Conservation (phyloP, 2,797 vertebrate genomes). For the Clarias platycephalus region DNA sequence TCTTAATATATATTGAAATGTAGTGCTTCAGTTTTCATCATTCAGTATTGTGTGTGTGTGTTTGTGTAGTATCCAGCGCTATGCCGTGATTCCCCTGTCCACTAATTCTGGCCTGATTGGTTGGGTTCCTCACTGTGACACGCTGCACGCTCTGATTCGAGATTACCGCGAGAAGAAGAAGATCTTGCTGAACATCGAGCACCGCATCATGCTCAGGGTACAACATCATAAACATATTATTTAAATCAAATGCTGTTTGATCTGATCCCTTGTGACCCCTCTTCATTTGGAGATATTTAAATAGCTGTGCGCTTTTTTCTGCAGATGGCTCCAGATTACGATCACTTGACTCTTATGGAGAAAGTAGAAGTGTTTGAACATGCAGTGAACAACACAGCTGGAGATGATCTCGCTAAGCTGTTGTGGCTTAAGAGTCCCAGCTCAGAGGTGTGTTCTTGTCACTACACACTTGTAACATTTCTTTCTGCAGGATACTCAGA, state of each 20-base stretch:
- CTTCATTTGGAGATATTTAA: background rate
- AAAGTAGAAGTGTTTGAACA: constrained; percentile 99
- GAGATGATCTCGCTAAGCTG: constrained; percentile 95
- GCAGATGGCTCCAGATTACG: constrained; percentile 98
- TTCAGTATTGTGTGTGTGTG: background rate
- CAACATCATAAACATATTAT: background rate
- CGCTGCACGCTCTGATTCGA: constrained; percentile 93
- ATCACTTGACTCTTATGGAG: constrained; percentile 98
- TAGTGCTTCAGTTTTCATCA: background rate
- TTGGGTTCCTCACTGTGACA: constrained; percentile 99
- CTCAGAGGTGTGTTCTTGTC: constrained; percentile 77
- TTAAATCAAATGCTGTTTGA: background rate
- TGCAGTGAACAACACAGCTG: constrained; percentile 96
- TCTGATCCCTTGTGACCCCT: background rate
- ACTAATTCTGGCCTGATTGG: constrained; percentile 98
- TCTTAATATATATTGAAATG: background rate
- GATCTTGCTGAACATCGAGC: constrained; percentile 97
- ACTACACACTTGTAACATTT: background rate
- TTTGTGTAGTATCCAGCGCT: constrained; percentile 88
- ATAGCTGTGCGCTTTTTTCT: background rate
- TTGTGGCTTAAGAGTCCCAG: constrained; percentile 98
- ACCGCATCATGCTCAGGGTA: constrained; percentile 98
- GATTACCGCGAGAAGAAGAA: constrained; percentile 99
- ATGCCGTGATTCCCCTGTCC: constrained; percentile 94
- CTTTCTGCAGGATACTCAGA: background rate